These are phyloP conservation scores for Sylvilagus bachmani DNA, from an alignment of 2,113 vertebrate genomes.

Conservation along the genomic window DNA sequence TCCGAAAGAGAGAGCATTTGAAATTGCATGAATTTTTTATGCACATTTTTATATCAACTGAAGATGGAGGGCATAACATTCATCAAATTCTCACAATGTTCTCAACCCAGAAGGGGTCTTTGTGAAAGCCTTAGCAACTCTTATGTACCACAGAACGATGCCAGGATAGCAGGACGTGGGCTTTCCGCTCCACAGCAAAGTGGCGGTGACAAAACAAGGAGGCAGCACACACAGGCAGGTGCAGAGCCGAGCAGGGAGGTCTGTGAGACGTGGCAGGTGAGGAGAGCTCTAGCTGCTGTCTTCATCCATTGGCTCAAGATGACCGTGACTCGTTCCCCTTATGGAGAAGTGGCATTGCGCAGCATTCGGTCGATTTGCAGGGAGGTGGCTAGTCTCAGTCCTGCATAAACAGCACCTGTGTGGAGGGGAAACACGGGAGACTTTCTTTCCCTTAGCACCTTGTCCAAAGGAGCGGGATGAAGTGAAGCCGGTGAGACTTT, in stretches of 20 bases:
- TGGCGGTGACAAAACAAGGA: rapidly evolving
- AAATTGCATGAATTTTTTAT: background rate
- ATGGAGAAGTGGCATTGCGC: rapidly evolving
- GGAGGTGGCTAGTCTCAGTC: background rate
- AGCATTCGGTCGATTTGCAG: background rate
- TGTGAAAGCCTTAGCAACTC: background rate
- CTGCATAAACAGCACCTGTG: background rate
- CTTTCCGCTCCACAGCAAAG: background rate
- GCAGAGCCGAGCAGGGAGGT: rapidly evolving
- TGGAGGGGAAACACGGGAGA: background rate
- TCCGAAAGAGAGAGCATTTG: background rate
- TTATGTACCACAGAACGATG: background rate
- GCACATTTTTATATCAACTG: background rate
- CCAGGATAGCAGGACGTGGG: rapidly evolving
- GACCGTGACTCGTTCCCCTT: background rate
- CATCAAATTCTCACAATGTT: background rate
- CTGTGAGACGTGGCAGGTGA: background rate
- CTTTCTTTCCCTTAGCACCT: background rate
- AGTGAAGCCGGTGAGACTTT: rapidly evolving
- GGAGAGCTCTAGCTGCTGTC: background rate
- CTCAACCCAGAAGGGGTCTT: background rate
- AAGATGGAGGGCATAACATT: background rate
- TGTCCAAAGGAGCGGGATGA: background rate
- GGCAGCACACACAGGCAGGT: background rate
- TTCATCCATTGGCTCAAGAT: background rate